Conservation (phyloP, 1,140 invertebrate genomes). For the Psix sp. region DNA sequence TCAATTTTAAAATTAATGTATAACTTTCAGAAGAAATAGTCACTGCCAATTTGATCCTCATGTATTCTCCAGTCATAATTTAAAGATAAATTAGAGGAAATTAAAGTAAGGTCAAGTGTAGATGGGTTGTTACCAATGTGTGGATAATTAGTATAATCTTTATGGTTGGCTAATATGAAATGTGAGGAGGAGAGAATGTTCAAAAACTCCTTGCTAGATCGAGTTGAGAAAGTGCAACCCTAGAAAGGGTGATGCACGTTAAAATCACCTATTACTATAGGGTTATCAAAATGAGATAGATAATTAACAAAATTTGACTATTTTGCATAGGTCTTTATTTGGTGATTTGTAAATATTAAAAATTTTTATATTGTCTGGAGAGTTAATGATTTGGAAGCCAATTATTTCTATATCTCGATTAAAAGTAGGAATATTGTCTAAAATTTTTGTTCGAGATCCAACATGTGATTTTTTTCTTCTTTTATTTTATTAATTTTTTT, state of each 20-base stretch:
- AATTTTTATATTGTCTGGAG: constrained; percentile 3
- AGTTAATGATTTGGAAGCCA: too few relatives aligned
- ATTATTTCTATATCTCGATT: too few relatives aligned
- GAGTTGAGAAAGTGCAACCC: background rate
- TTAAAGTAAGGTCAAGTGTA: constrained; percentile 3
- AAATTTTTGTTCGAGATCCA: too few relatives aligned
- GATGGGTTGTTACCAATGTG: constrained; percentile 15
- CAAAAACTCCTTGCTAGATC: background rate
- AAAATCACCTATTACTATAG: too few relatives aligned
- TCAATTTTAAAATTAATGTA: background rate
- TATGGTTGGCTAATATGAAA: constrained; percentile 2
- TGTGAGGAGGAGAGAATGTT: background rate
- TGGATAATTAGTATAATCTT: constrained; percentile 9
- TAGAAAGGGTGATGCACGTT: background rate
- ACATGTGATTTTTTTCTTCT: too few relatives aligned
- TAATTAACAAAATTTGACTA: background rate
- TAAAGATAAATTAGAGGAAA: background rate
- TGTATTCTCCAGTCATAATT: background rate
- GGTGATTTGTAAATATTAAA: constrained; percentile 8
- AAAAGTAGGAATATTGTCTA: too few relatives aligned
- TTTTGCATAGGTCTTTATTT: background rate
- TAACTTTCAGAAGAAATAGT: constrained; percentile 1
- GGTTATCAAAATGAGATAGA: background rate
- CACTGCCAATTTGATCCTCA: constrained; percentile 18
- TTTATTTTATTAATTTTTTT: too few relatives aligned